phyloP scores from a whole-genome alignment of 1,140 invertebrate genomes.

The Tenebrio molitor region DNA sequence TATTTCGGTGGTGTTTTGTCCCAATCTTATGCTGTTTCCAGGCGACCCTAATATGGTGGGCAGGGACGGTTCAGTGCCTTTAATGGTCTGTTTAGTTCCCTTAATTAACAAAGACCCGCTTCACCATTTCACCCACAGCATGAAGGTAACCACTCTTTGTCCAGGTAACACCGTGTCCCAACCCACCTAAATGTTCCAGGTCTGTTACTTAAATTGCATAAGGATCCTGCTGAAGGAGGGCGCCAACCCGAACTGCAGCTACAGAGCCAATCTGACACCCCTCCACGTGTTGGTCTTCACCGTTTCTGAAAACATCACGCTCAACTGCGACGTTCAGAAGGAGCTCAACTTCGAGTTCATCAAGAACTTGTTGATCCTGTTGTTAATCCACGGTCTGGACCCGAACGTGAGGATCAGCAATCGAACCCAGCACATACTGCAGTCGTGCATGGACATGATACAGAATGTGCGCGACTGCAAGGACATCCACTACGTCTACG shows the following conservation, averaged over 20 bases:
- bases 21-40: constrained; percentile 55
- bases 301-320: constrained; percentile 80
- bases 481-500: constrained; percentile 79
- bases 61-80: constrained; percentile 78
- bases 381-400: constrained; percentile 79
- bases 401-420: constrained; percentile 72
- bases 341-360: constrained; percentile 76
- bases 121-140: constrained; percentile 81
- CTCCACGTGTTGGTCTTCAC: constrained; percentile 81
- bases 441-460: constrained; percentile 79
- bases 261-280: constrained; percentile 78
- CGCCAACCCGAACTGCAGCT: constrained; percentile 81
- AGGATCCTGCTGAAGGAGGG: constrained; percentile 77
- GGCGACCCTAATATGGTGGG: constrained; percentile 78
- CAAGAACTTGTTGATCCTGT: constrained; percentile 75
- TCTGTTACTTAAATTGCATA: constrained; percentile 82
- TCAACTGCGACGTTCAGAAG: constrained; percentile 75
- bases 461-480: constrained; percentile 75
- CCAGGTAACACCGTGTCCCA: background rate
- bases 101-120: constrained; percentile 82
- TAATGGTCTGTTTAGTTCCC: constrained; percentile 82
- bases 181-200: constrained; percentile 66
- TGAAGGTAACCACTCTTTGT: constrained; percentile 71
- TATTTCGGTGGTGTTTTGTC: too few species aligned
- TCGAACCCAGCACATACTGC: constrained; percentile 76